Conservation (phyloP, 2,113 vertebrate species). For the Mastomys coucha region DNA sequence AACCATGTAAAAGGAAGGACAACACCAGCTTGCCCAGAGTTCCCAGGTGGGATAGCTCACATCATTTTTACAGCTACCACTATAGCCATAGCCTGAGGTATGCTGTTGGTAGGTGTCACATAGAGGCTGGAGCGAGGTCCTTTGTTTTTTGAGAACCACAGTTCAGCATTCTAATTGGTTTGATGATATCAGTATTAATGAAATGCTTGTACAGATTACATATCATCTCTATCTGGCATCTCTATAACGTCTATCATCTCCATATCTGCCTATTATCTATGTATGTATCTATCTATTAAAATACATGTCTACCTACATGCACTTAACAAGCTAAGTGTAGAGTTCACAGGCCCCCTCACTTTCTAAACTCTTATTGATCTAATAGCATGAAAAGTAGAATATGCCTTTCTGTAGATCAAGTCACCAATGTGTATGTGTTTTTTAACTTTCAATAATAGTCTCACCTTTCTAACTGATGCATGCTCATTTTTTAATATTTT, state of each 20-base stretch:
- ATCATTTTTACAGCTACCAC: neutral
- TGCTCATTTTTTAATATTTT: conserved; percentile 3
- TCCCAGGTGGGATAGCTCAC: neutral
- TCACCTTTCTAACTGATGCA: conserved; percentile 17
- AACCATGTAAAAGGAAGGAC: neutral
- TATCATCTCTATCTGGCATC: neutral
- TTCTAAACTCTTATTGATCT: neutral
- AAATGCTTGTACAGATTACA: neutral
- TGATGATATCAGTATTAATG: neutral
- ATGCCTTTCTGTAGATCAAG: neutral
- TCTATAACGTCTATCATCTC: neutral
- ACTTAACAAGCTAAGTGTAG: neutral
- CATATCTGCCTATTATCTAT: neutral
- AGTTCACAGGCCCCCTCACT: neutral
- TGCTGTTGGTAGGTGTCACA: neutral
- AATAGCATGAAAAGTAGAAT: neutral
- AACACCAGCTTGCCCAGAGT: neutral
- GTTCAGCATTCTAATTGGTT: neutral
- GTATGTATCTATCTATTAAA: neutral
- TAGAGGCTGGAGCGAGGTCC: neutral
- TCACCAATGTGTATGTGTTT: neutral
- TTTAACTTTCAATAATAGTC: neutral
- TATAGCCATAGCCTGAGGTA: neutral
- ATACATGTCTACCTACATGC: neutral
- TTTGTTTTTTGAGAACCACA: neutral